A percentile compares a stretch with the other conserved stretches of the same genome.
phyloP scores from a whole-genome alignment of 1,140 invertebrate species.

The Heterodera carotae region DNA sequence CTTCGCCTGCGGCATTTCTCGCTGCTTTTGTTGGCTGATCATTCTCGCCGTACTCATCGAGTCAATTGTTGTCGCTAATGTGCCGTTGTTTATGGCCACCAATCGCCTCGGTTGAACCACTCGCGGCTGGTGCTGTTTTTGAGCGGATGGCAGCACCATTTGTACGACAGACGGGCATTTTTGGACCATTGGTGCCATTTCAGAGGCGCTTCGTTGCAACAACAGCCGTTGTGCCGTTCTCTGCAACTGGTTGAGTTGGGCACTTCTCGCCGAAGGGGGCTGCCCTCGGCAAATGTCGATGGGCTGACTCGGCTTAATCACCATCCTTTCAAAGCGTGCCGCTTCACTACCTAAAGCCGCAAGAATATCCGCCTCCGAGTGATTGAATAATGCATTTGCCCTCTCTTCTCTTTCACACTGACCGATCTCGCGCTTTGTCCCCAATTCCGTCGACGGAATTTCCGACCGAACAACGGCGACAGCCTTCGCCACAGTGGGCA shows the following conservation, averaged over 20 bases:
- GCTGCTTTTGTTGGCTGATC: neutral
- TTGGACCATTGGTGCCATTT: neutral
- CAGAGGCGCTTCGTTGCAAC: constrained; percentile 11
- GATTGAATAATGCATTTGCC: no score
- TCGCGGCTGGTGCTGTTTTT: constrained; percentile 7
- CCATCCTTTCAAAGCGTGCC: neutral
- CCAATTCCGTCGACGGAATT: neutral
- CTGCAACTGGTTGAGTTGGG: neutral
- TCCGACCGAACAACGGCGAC: neutral
- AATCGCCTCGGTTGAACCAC: constrained; percentile 7
- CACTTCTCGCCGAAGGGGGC: neutral
- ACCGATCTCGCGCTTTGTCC: neutral
- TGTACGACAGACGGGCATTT: neutral
- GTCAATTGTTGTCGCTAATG: neutral
- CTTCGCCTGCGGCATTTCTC: neutral
- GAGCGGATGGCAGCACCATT: no score
- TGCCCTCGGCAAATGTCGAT: constrained; percentile 6
- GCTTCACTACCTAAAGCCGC: neutral
- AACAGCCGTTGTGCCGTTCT: neutral
- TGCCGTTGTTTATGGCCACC: neutral
- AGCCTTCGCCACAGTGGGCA: neutral
- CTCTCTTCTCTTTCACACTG: no score
- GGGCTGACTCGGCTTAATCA: constrained; percentile 1
- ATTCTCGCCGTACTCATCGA: neutral
- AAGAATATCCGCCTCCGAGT: no score